Base-by-base conservation (phyloP, 2,888 invertebrate species). In the Agrochola macilenta region DNA sequence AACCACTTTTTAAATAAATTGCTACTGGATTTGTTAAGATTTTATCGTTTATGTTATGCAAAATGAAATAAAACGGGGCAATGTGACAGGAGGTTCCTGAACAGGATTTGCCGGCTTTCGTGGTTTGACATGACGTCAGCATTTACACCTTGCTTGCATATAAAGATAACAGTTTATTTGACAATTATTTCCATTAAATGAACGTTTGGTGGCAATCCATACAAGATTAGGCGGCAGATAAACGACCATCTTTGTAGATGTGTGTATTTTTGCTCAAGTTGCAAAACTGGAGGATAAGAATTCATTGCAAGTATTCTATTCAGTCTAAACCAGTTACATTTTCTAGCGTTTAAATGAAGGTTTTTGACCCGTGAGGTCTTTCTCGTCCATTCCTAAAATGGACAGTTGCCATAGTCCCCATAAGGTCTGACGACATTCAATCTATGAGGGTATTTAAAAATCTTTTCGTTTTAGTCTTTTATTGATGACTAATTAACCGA, bases 401-500 rank as follows among this genome's bases (percentile, higher is more conserved):
- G 83, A 60, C 49, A 64, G 77, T 66, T 71, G 66, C 78, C 77
- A 64, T 84, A 81, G 81, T 78, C 73, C 66, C 57, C 57, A 86
- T 82, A 76, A 39, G 81, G 89, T 35, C 35, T 66, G 70, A 30
- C 52, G n/a, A 71, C 66, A 68, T 76, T 65, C 76, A 84, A 76
- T 80, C 63, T 76, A 64, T 30, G 54, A 69, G 63, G 39, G 66
- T 77, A 85, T 78, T 81, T 78, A 81, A 81, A 80, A 77, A 69
- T 75, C 43, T 49, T 78, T 61, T 71, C 75, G 60, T 74, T 81
- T 78, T 66, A 66, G 68, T 79, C 26, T 80, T 69, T 81, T 80
- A 78, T 66, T 76, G 74, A 86, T 85, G 79, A 85, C 76, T 88
- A 88, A 88, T 83, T 86, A 88, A 82, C 35, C 71, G 66, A 66